phyloP scores from a whole-genome alignment of 2,888 invertebrate genomes.

The Pollenia labialis region DNA sequence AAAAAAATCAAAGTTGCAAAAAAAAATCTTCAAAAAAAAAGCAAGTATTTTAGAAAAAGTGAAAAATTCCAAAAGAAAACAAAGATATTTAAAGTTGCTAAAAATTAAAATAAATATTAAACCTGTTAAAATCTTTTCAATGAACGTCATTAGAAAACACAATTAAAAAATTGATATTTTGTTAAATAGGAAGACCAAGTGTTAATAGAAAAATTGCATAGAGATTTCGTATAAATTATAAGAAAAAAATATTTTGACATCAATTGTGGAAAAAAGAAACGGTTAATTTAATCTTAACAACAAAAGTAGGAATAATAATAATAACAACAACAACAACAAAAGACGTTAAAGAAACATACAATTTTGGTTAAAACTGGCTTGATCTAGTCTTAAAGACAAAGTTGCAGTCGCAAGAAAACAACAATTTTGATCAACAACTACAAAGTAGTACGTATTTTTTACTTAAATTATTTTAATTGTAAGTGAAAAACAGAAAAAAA shows the following conservation, averaged over 20 bases:
- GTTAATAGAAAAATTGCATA: slow-evolving; percentile 46
- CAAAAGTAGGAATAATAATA: not conserved
- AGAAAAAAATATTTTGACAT: slow-evolving; percentile 37
- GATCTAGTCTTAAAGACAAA: slow-evolving; percentile 55
- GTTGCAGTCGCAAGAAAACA: slow-evolving; percentile 33
- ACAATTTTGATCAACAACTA: slow-evolving; percentile 23
- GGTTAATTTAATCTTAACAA: slow-evolving; percentile 24
- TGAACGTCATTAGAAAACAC: slow-evolving; percentile 33
- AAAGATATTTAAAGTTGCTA: slow-evolving; percentile 17
- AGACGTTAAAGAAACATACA: slow-evolving; percentile 50
- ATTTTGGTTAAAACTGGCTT: slow-evolving; percentile 60
- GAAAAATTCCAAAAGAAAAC: slow-evolving; percentile 9
- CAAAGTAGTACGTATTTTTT: slow-evolving; percentile 29
- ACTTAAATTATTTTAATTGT: slow-evolving; percentile 15
- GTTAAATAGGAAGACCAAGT: slow-evolving; percentile 58
- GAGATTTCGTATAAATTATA: slow-evolving; percentile 40
- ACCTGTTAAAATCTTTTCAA: slow-evolving; percentile 48
- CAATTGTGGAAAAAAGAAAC: slow-evolving; percentile 58
- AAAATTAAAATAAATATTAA: slow-evolving; percentile 45
- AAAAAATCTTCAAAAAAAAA: not conserved
- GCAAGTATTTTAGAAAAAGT: slow-evolving; percentile 39
- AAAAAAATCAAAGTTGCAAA: not conserved
- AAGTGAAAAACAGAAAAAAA: slow-evolving; percentile 2
- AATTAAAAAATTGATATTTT: slow-evolving; percentile 26
- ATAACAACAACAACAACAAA: slow-evolving; percentile 18